These are phyloP conservation scores for Protaetia brevitarsis DNA, from an alignment of 1,140 invertebrate species.

Conservation along the genomic window DNA sequence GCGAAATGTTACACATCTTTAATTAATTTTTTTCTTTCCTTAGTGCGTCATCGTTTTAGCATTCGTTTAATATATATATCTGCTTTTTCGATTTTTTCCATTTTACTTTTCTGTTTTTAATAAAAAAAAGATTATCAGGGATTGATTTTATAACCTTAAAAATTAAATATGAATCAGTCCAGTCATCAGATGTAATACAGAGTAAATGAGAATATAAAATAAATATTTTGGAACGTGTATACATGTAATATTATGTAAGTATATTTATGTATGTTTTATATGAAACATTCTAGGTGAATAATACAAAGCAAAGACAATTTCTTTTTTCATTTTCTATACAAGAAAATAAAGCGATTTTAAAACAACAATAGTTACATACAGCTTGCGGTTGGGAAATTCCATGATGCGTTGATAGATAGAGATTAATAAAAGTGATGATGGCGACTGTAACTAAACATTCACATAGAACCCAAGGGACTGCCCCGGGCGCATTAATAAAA, in stretches of 20 bases:
- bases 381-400: too few relatives aligned
- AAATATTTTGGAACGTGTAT: neutral
- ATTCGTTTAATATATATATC: too few relatives aligned
- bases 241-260: too few relatives aligned
- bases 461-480: neutral
- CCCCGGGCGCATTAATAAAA: too few relatives aligned
- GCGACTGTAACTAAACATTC: neutral
- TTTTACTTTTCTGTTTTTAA: neutral
- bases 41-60: too few relatives aligned
- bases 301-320: neutral
- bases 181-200: neutral
- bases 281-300: conserved; percentile 1
- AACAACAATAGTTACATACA: too few relatives aligned
- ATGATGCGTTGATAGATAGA: too few relatives aligned
- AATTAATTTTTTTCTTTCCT: too few relatives aligned
- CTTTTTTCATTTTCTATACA: neutral
- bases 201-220: neutral
- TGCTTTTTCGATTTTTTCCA: too few relatives aligned
- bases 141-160: neutral
- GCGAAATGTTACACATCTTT: too few relatives aligned
- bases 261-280: neutral
- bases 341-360: neutral
- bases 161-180: neutral
- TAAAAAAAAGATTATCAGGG: too few relatives aligned
- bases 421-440: neutral